A percentile compares a stretch with the other conserved stretches of the same genome.
Evolutionary conservation across 2,113 vertebrate genomes (phyloP).

Genomic region (Ceratotherium simum): DNA sequence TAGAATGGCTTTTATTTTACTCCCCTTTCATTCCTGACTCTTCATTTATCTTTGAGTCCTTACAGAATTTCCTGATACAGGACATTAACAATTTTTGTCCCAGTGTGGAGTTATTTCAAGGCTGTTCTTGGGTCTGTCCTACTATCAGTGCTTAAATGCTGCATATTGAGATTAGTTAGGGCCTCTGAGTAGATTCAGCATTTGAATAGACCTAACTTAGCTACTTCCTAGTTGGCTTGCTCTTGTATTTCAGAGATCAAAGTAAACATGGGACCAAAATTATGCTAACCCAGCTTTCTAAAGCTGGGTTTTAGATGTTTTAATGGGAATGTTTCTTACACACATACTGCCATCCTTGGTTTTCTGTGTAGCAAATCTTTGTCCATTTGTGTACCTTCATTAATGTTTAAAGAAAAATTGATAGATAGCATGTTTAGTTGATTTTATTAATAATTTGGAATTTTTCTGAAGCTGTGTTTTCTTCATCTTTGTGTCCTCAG

Average conservation of each 20-base stretch:
- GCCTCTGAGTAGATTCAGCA: not conserved
- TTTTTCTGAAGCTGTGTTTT: not conserved
- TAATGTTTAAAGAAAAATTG: not conserved
- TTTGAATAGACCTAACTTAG: not conserved
- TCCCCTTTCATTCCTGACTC: not conserved
- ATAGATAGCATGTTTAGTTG: not conserved
- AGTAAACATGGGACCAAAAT: not conserved
- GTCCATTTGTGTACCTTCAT: not conserved
- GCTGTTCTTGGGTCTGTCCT: not conserved
- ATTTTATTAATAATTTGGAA: not conserved
- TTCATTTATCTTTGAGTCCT: not conserved
- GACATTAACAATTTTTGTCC: not conserved
- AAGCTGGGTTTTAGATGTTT: not conserved
- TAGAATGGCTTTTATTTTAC: not conserved
- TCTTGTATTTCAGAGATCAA: not conserved
- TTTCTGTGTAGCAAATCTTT: not conserved
- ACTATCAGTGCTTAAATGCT: not conserved
- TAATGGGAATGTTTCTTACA: not conserved
- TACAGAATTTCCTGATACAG: not conserved
- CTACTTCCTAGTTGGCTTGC: not conserved
- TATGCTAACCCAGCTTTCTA: not conserved
- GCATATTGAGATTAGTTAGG: not conserved
- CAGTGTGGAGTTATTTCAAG: not conserved
- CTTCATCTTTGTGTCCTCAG: not conserved
- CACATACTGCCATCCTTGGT: not conserved